Evolutionary conservation across 1,140 invertebrate genomes (phyloP), one percentile per base, ranked within the genome.

Genomic region (Eciton burchellii): DNA sequence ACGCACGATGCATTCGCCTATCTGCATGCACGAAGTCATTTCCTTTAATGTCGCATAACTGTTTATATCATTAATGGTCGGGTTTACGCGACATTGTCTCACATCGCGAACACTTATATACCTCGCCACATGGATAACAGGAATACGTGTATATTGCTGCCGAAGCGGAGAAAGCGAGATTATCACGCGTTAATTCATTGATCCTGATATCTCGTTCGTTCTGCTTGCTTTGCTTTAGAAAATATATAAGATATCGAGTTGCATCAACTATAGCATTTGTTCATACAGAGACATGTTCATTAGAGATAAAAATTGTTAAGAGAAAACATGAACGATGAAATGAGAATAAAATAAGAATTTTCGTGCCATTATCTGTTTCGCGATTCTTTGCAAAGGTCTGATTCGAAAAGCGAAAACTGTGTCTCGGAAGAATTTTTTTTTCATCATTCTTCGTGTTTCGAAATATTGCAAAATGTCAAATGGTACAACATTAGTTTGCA

Each of bases 41-140:
- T 47, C 63, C 57, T 70, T 62, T 45, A 66, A 66, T 66, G 47
- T 29, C 29, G 52, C 43, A 74, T 74, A 74, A 74, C 72, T 74
- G 72, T 63, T 74, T 74, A 74, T 74, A 74, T 74, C 41, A 43
- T 74, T 74, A 74, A 74, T 62, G 63, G 29, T 9, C 43, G 49
- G 70, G 70, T 47, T 70, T 79, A 70, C 24, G 21, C 47, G 63
- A 79, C 47, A 79, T 68, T 79, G 47, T 70, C 52, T 70, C 63
- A 35, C 49, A 76, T 19, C 24, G 59, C 41, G n/a, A 4, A 63
- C 43, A 2, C 35, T n/a, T 29, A n/a, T 71, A 71, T 56, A 56
- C 19, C 26, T 49, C 35, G 72, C 43, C 4, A n/a, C n/a, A 62
- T 74, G 56, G 63, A 16, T 74, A 57, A 74, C 62, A 41, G 49